A percentile compares a stretch with the other conserved stretches of the same genome.
phyloP scores from a whole-genome alignment of 2,888 invertebrate species.

The Cephus nigrinus region DNA sequence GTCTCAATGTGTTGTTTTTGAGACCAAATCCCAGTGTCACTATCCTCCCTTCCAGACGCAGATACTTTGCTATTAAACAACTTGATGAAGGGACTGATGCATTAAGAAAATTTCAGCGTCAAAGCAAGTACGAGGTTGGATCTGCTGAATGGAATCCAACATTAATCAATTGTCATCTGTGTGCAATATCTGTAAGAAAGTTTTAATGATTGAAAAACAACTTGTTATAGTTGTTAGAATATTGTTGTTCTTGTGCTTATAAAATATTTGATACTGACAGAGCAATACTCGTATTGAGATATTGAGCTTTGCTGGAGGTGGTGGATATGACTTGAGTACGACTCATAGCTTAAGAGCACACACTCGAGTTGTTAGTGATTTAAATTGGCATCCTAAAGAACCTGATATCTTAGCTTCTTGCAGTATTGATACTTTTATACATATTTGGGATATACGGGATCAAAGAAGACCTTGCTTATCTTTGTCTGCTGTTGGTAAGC shows the following conservation, averaged over 20 bases:
- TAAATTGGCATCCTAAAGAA: slow-evolving; percentile 90
- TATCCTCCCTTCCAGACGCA: slow-evolving; percentile 67
- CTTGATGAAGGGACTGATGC: slow-evolving; percentile 77
- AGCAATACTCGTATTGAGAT: slow-evolving; percentile 90
- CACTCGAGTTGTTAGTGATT: slow-evolving; percentile 87
- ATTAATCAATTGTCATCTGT: slow-evolving; percentile 79
- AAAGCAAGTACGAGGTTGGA: slow-evolving; percentile 93
- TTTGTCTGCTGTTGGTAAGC: slow-evolving; percentile 85
- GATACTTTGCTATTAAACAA: slow-evolving; percentile 84
- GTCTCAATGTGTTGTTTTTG: slow-evolving; percentile 26
- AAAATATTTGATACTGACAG: slow-evolving; percentile 67
- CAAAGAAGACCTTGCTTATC: slow-evolving; percentile 85
- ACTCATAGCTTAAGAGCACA: slow-evolving; percentile 82
- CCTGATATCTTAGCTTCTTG: slow-evolving; percentile 85
- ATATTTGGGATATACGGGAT: slow-evolving; percentile 93
- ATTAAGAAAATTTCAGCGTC: slow-evolving; percentile 82
- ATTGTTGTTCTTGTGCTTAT: slow-evolving; percentile 3
- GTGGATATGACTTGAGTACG: slow-evolving; percentile 73
- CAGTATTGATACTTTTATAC: slow-evolving; percentile 93
- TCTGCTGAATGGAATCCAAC: slow-evolving; percentile 94
- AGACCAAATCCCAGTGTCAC: not conserved
- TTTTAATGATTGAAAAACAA: not conserved
- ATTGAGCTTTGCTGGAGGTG: slow-evolving; percentile 79
- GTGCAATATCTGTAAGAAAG: slow-evolving; percentile 85
- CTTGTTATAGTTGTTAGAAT: not conserved